phyloP scores from a whole-genome alignment of 2,888 invertebrate genomes.

The Netelia inedita region DNA sequence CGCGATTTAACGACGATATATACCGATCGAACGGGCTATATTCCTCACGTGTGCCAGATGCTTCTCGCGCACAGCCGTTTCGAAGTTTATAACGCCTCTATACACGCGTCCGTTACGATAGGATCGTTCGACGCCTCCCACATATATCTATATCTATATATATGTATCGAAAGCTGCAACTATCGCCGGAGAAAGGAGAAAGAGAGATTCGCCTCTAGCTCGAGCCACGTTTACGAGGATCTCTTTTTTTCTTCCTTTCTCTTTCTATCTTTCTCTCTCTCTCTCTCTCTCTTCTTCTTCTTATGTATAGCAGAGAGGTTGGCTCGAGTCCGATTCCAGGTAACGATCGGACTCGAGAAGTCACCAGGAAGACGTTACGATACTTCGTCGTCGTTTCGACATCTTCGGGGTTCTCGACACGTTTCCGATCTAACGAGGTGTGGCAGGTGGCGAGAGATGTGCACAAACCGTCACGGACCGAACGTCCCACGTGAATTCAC shows the following conservation, averaged over 20 bases:
- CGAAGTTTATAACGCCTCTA: constrained; percentile 17
- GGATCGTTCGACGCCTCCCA: neutral
- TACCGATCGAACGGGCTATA: constrained; percentile 5
- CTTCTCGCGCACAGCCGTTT: constrained; percentile 14
- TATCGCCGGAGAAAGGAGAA: constrained; percentile 24
- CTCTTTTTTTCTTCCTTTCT: constrained; percentile 59
- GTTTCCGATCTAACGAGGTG: constrained; percentile 65
- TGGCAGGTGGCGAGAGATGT: constrained; percentile 63
- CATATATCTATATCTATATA: neutral
- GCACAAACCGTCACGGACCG: neutral
- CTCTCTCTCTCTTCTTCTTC: constrained; percentile 23
- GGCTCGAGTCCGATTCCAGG: constrained; percentile 38
- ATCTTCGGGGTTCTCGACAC: constrained; percentile 14
- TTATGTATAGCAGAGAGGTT: neutral
- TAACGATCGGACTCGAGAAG: constrained; percentile 33
- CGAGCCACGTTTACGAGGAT: constrained; percentile 47
- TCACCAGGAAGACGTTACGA: constrained; percentile 54
- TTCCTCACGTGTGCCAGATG: constrained; percentile 29
- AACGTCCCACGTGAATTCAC: constrained; percentile 46
- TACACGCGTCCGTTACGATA: neutral
- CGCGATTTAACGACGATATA: neutral
- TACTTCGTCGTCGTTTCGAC: constrained; percentile 21
- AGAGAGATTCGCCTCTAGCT: constrained; percentile 22
- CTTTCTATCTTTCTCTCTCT: constrained; percentile 42
- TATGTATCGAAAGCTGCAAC: constrained; percentile 22